Conservation (phyloP, 2,888 invertebrate genomes). For the Tillus elongatus region DNA sequence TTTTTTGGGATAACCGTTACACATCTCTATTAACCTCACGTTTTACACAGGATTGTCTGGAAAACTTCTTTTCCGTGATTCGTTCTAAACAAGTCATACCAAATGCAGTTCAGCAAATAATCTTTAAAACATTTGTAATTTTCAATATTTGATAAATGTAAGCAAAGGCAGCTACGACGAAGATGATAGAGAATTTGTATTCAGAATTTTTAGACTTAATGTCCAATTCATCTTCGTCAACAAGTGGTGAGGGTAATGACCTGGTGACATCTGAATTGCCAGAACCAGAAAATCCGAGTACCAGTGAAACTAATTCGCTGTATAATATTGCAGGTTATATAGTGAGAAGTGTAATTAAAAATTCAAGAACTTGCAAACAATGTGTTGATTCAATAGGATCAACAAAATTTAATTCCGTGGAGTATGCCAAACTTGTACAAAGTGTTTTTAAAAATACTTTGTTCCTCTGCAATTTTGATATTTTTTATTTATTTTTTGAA, state of each 20-base stretch:
- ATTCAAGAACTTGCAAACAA: conserved; percentile 6
- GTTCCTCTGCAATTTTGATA: conserved; percentile 4
- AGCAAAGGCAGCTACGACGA: conserved; percentile 11
- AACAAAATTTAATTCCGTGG: conserved; percentile 2
- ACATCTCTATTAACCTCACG: conserved; percentile 13
- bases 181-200: conserved; percentile 15
- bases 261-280: conserved; percentile 2
- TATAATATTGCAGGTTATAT: conserved; percentile 1
- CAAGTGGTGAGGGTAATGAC: conserved; percentile 2
- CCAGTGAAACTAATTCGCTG: conserved; percentile 2
- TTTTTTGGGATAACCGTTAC: conserved; percentile 10
- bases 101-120: conserved; percentile 16
- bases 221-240: conserved; percentile 4
- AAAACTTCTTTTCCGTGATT: conserved; percentile 15
- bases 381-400: conserved; percentile 6
- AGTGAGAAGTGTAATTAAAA: conserved; percentile 5
- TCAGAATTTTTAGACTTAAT: conserved; percentile 11
- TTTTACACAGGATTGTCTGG: conserved; percentile 16
- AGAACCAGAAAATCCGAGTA: conserved; percentile 3
- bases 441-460: conserved; percentile 5
- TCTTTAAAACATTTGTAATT: conserved; percentile 13
- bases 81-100: conserved; percentile 13
- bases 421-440: conserved; percentile 5
- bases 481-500: conserved; percentile 4
- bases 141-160: conserved; percentile 14